Percentiles rank a stretch among this genome's conserved stretches.
Conservation (phyloP, 1,140 invertebrate genomes). For the Zophobas atratus region DNA sequence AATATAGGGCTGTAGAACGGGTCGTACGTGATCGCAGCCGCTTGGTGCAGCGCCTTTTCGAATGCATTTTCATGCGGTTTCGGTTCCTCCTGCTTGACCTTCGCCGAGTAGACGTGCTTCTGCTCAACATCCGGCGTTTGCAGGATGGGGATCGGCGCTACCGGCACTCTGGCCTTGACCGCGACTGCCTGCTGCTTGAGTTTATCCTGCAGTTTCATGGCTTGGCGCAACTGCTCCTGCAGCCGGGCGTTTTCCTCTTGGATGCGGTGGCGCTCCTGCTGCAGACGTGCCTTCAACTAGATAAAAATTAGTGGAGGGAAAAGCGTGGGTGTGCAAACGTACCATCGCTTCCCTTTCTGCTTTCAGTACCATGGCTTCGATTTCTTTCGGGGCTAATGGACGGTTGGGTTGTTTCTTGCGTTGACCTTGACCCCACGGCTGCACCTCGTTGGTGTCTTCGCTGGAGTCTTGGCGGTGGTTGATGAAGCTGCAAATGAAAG, state of each 20-base stretch:
- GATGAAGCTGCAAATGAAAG: conserved; percentile 69
- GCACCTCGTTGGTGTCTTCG: conserved; percentile 72
- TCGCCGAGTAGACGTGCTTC: conserved; percentile 23
- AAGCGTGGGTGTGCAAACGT: conserved; percentile 28
- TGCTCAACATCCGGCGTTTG: conserved; percentile 43
- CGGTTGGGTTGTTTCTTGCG: conserved; percentile 51
- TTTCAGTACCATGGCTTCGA: conserved; percentile 65
- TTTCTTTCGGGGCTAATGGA: conserved; percentile 62
- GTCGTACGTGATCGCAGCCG: conserved; percentile 70
- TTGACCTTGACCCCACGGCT: conserved; percentile 72
- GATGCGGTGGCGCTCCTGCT: conserved; percentile 64
- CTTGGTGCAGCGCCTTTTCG: conserved; percentile 52
- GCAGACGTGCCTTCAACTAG: conserved; percentile 65
- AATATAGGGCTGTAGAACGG: conserved; percentile 86
- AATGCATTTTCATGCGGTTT: conserved; percentile 11
- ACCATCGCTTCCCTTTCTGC: conserved; percentile 74
- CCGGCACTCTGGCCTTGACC: conserved; percentile 33
- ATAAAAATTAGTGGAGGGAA: conserved; percentile 46
- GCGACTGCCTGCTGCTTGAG: conserved; percentile 61
- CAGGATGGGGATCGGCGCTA: conserved; percentile 35
- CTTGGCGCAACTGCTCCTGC: conserved; percentile 65
- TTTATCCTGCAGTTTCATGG: conserved; percentile 65
- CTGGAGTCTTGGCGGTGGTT: conserved; percentile 72
- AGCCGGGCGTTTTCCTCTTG: conserved; percentile 64
- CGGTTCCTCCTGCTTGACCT: conserved; percentile 14